Percentiles rank a stretch among this genome's conserved stretches.
phyloP scores from a whole-genome alignment of 1,140 invertebrate species.

The Aleiodes sp. region DNA sequence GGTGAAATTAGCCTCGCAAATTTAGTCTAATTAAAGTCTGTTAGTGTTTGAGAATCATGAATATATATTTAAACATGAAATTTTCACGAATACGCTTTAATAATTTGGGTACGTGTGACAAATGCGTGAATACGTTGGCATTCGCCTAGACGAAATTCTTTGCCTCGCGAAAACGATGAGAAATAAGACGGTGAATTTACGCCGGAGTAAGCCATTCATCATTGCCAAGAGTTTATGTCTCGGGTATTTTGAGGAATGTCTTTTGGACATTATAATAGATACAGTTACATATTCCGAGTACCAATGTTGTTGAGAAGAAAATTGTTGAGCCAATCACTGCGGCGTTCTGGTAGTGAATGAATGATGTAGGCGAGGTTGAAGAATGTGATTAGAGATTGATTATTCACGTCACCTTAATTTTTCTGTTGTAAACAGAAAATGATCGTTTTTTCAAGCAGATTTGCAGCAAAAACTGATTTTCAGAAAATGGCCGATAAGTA shows the following conservation, averaged over 20 bases:
- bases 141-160: constrained; percentile 12
- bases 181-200: constrained; percentile 9
- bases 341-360: neutral
- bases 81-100: no score
- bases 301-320: neutral
- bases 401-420: neutral
- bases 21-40: constrained; percentile 53
- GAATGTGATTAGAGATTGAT: neutral
- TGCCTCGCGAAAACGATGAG: neutral
- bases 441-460: neutral
- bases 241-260: constrained; percentile 9
- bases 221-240: constrained; percentile 14
- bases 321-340: neutral
- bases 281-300: neutral
- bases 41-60: constrained; percentile 27
- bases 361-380: neutral
- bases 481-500: no score
- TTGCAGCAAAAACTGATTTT: neutral
- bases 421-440: neutral
- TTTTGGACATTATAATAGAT: constrained; percentile 23
- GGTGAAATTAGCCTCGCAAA: constrained; percentile 51
- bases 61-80: constrained; percentile 2
- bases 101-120: no score
- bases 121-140: neutral
- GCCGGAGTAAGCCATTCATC: constrained; percentile 16